These are phyloP conservation scores for Lamellibrachia columna DNA, from an alignment of 2,888 invertebrate species.

Conservation along the genomic window DNA sequence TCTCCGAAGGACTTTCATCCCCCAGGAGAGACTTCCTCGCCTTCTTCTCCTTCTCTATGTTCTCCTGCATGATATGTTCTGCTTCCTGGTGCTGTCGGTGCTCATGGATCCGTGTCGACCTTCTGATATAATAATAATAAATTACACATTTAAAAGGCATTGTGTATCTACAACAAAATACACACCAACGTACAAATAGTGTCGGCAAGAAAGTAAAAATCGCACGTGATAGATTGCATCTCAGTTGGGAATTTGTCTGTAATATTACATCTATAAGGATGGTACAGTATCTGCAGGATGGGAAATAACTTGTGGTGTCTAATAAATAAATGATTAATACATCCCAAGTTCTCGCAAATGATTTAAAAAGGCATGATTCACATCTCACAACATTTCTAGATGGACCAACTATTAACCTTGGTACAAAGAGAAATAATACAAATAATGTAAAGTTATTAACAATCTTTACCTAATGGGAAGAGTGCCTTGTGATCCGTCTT, in stretches of 20 bases:
- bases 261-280: too few relatives aligned
- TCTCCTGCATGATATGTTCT: background rate
- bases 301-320: too few relatives aligned
- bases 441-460: background rate
- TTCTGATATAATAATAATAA: background rate
- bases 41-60: background rate
- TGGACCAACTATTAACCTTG: background rate
- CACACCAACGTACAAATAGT: too few relatives aligned
- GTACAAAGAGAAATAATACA: too few relatives aligned
- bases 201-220: too few relatives aligned
- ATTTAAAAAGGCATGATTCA: background rate
- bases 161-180: too few relatives aligned
- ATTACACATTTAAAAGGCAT: too few relatives aligned
- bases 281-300: too few relatives aligned
- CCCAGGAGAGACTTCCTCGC: background rate
- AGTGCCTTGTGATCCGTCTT: background rate
- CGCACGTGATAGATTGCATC: too few relatives aligned
- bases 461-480: background rate
- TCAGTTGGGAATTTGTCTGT: too few relatives aligned
- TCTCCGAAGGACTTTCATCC: background rate
- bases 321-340: background rate
- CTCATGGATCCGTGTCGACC: background rate
- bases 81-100: background rate
- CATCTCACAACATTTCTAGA: background rate
- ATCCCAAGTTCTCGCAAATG: background rate